Base-by-base conservation (phyloP, 2,797 vertebrate genomes). In the Falco berigora region DNA sequence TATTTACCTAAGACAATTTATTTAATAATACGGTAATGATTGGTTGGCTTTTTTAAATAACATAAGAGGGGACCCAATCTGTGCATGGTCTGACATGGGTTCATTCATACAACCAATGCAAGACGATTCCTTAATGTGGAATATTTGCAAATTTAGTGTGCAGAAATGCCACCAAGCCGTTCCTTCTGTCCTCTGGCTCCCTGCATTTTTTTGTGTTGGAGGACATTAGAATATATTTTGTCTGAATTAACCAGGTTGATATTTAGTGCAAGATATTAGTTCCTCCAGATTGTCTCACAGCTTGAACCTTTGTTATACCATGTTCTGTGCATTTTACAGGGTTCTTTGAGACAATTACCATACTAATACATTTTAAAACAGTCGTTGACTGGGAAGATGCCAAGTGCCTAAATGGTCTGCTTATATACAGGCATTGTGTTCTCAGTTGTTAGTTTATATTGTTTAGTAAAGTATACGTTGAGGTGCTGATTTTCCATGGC, bases 401-500 rank as follows among this genome's bases (percentile, higher is more conserved):
- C 94, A 84, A 82, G 81, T 90, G 63, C 93, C 74, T 97, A 56
- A 95, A 94, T 74, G 87, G 52, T 82, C 86, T 87, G 69, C 52
- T 86, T 75, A 55, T 34, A 52, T 40, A 77, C 81, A 74, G 61
- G 78, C 91, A 8, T 36, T 55, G 90, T 92, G 28, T 87, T 92
- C 88, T 79, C 64, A 47, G 63, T 83, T 95, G 88, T 94, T 94
- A 69, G 88, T 93, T 96, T 83, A 53, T 85, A 58, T 94, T 93
- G 94, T 95, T 96, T 88, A 88, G 42, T 80, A 59, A 90, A 96
- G 90, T 78, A 53, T 84, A 88, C 64, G 16, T 96, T 95, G 68
- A 96, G 88, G 84, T 92, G 94, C 81, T 69, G 75, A 15, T 95
- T 97, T 97, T 88, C 97, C 94, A 95, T 96, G 94, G 97, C 92